These are phyloP conservation scores for Polymixis lichenea DNA, from an alignment of 2,888 invertebrate genomes.

Conservation along the genomic window DNA sequence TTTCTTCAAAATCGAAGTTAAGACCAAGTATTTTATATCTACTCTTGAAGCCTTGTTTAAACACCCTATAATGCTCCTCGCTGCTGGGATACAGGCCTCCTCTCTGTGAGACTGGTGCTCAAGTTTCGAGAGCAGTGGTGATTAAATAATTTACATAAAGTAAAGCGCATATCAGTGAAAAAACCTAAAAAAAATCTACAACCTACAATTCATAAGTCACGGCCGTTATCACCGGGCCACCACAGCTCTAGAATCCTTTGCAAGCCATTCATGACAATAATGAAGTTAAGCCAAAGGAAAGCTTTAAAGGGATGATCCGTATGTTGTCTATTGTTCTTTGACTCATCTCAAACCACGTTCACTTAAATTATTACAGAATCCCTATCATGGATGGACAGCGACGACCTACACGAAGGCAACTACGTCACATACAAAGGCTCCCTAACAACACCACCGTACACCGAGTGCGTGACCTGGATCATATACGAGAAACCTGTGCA, in stretches of 20 bases:
- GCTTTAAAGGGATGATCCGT: background rate
- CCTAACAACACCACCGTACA: conserved; percentile 93
- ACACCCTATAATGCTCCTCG: no score
- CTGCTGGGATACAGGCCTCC: no score
- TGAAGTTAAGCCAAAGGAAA: background rate
- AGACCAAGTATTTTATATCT: background rate
- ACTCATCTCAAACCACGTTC: background rate
- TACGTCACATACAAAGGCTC: conserved; percentile 94
- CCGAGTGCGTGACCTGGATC: conserved; percentile 94
- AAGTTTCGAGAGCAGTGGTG: no score
- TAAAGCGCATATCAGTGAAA: no score
- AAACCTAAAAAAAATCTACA: no score
- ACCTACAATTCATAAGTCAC: no score
- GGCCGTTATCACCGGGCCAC: no score
- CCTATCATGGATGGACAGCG: conserved; percentile 92
- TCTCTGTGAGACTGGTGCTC: no score
- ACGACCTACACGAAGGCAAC: conserved; percentile 92
- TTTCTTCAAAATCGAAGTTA: background rate
- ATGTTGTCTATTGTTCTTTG: background rate
- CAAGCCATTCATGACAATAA: background rate
- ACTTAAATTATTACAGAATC: conserved; percentile 86
- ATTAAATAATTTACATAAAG: no score
- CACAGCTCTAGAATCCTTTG: no score
- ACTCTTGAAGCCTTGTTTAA: background rate
- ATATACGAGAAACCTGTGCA: conserved; percentile 93